Conservation (phyloP, 2,888 invertebrate genomes). For the Drosophila sordidula region DNA sequence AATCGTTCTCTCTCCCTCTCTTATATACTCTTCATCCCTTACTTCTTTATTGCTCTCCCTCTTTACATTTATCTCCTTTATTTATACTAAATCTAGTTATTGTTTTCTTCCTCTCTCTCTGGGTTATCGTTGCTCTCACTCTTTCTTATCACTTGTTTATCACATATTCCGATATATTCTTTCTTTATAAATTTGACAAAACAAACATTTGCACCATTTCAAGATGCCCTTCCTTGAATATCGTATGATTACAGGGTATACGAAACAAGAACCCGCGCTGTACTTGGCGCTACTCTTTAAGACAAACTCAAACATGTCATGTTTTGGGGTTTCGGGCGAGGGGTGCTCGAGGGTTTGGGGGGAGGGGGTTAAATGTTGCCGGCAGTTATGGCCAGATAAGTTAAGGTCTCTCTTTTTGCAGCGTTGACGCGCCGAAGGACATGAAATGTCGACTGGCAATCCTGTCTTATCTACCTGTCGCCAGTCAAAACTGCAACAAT, state of each 20-base stretch:
- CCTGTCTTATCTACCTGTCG: conserved; percentile 2
- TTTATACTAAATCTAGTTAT: too few species aligned
- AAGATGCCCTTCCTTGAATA: not conserved
- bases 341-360: not conserved
- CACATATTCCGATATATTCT: too few species aligned
- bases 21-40: not conserved
- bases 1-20: not conserved
- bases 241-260: conserved; percentile 11
- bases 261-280: conserved; percentile 10
- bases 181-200: too few species aligned
- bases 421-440: conserved; percentile 44
- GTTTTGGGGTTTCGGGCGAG: not conserved
- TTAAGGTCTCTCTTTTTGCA: conserved; percentile 32
- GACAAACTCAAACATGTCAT: conserved; percentile 26
- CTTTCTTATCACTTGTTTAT: too few species aligned
- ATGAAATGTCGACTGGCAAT: conserved; percentile 23
- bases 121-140: too few species aligned
- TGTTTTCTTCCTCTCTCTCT: too few species aligned
- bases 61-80: too few species aligned
- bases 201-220: too few species aligned
- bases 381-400: conserved; percentile 33
- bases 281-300: not conserved
- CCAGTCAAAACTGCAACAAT: conserved; percentile 4
- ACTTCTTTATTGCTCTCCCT: not conserved
- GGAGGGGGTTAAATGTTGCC: not conserved